Conservation (phyloP, 1,140 invertebrate genomes). For the Achroia grisella region DNA sequence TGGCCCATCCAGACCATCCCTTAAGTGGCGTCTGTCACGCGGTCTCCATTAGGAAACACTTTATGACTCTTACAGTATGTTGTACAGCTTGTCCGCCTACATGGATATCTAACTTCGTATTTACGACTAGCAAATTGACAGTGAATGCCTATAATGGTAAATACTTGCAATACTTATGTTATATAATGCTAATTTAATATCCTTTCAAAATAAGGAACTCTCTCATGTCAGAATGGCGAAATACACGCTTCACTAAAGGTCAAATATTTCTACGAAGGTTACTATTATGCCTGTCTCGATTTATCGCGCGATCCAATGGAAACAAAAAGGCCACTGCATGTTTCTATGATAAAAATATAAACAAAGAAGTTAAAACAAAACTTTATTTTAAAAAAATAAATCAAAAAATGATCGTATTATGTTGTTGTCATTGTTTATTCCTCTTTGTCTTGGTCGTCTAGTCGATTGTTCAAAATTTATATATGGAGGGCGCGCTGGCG, state of each 20-base stretch:
- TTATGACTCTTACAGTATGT: not conserved
- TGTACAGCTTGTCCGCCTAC: too few species aligned
- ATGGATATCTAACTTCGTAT: too few species aligned
- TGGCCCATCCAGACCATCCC: constrained; percentile 11
- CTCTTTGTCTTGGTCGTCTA: constrained; percentile 23
- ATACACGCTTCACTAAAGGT: constrained; percentile 11
- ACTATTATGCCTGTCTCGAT: not conserved
- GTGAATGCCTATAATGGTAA: too few species aligned
- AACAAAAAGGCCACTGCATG: constrained; percentile 5
- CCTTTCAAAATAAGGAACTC: constrained; percentile 1
- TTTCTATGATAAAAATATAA: not conserved
- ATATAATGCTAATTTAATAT: too few species aligned
- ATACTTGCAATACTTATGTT: too few species aligned
- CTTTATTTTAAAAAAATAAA: constrained; percentile 46
- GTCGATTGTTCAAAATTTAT: not conserved
- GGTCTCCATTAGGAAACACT: constrained; percentile 22
- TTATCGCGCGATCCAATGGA: not conserved
- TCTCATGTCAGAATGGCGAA: constrained; percentile 6
- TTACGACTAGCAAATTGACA: too few species aligned
- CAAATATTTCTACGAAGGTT: constrained; percentile 16
- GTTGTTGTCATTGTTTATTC: constrained; percentile 13
- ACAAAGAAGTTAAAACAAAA: not conserved
- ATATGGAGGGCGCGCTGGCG: too few species aligned
- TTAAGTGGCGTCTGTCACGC: constrained; percentile 36
- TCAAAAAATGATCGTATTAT: constrained; percentile 47